Evolutionary conservation across 2,888 invertebrate genomes (phyloP), one percentile per base, ranked within the genome.

Genomic region (Agrotis exclamationis): DNA sequence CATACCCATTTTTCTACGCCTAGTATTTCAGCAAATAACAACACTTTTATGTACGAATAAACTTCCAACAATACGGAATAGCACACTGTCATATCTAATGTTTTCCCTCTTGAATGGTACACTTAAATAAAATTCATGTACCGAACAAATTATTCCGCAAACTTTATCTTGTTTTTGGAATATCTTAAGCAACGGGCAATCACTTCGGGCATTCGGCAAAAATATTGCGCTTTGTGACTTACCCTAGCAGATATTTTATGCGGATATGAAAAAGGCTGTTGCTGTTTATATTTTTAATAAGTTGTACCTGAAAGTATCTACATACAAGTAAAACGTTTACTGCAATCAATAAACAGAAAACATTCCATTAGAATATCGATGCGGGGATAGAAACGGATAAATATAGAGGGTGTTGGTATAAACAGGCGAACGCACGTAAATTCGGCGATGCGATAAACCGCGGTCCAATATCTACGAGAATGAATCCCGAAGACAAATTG

Each of bases 401-500:
- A 82, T 77, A 79, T 75, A 82, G 77, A 73, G 72, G 72, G 69
- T 81, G 75, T 71, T 62, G 70, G 73, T 72, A 83, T 81, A 86
- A 86, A 86, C 83, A 85, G 70, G 79, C 86, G 82, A 88, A 83
- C 86, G 86, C 79, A 80, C 83, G 86, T 88, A 86, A 89, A 87
- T 83, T 86, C 70, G 80, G 74, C 69, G 66, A 82, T 74, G 76
- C 85, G 86, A 86, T 84, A 86, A 84, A 84, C 82, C 81, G 86
- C 70, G 75, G 87, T 82, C 86, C 89, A 88, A 90, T 90, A 90
- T 88, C 86, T 83, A 85, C 74, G 58, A 73, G 82, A 82, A 86
- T 87, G 86, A 88, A 90, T 89, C 88, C 85, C 82, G 80, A 84
- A 86, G 87, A 88, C 87, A 86, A 86, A 89, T 90, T 88, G 86